Percentiles rank a stretch among this genome's conserved stretches.
Conservation (phyloP, 2,113 vertebrate genomes). For the Strix aluco region DNA sequence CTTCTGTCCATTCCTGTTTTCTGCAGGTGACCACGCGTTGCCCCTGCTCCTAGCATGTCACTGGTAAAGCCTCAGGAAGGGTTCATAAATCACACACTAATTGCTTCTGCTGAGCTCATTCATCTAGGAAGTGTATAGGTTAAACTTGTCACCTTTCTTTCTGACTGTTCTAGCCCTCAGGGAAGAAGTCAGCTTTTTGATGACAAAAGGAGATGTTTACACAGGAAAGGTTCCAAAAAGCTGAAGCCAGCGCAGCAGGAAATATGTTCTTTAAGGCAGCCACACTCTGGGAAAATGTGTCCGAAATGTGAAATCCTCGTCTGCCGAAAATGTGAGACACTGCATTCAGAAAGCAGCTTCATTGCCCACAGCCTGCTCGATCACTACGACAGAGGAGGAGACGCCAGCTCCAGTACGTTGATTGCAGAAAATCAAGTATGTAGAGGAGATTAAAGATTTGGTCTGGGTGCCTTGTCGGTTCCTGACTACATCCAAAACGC, state of each 20-base stretch:
- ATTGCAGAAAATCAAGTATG: not conserved
- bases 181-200: not conserved
- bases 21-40: not conserved
- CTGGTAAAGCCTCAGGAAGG: not conserved
- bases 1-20: not conserved
- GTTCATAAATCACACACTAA: not conserved
- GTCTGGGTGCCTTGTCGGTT: not conserved
- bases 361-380: slow-evolving; percentile 74
- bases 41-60: not conserved
- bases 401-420: not conserved
- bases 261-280: not conserved
- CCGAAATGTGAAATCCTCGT: slow-evolving; percentile 56
- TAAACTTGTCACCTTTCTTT: not conserved
- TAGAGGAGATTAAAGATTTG: not conserved
- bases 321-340: slow-evolving; percentile 60
- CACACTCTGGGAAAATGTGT: slow-evolving; percentile 54
- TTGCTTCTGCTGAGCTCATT: not conserved
- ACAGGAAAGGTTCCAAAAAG: slow-evolving; percentile 9
- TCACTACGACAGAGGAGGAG: slow-evolving; percentile 66
- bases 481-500: not conserved
- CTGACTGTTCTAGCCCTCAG: slow-evolving; percentile 28
- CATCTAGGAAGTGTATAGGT: not conserved
- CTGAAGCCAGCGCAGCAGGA: not conserved
- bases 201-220: slow-evolving; percentile 24
- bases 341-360: slow-evolving; percentile 67